Base-by-base conservation (phyloP, 2,113 vertebrate genomes). In the Coregonus clupeaformis region DNA sequence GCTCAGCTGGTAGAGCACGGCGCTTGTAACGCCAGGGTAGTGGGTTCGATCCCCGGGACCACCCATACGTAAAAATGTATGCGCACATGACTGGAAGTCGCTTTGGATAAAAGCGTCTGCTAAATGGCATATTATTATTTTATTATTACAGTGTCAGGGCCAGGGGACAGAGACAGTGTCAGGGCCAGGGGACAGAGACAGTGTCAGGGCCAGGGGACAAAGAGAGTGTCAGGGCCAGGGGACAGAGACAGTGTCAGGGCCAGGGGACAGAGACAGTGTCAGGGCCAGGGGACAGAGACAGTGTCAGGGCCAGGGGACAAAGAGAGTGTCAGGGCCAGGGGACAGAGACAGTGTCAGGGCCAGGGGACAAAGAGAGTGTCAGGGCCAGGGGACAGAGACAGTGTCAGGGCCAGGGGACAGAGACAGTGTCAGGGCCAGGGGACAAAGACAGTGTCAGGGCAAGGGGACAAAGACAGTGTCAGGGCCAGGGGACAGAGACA, bases 151-250 rank as follows among this genome's bases (percentile, higher is more conserved):
- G n/a, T n/a, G n/a, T n/a, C n/a, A n/a, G n/a, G n/a, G n/a, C n/a
- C n/a, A n/a, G n/a, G n/a, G n/a, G n/a, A n/a, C n/a, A n/a, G n/a
- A n/a, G n/a, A n/a, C n/a, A n/a, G n/a, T n/a, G n/a, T n/a, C n/a
- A n/a, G n/a, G n/a, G n/a, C n/a, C n/a, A n/a, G n/a, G n/a, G n/a
- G n/a, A n/a, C n/a, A n/a, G n/a, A n/a, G n/a, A n/a, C n/a, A n/a
- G n/a, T n/a, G 87, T 88, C 87, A 82, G 81, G 85, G 76, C 55
- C 71, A 32, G 29, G 16, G 66, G 71, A 42, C 78, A 72, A 55
- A 22, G 24, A 36, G 47, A 52, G 36, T 25, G 62, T 65, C 60
- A 30, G 36, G 6, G 42, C 22, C 3, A 6, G 27, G 36, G 47
- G 13, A 49, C 47, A 49, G 47, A 49, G 47, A 49, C 2, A 29